Percentiles rank a stretch among this genome's conserved stretches.
phyloP scores from a whole-genome alignment of 2,113 vertebrate genomes.

The Turnix velox region DNA sequence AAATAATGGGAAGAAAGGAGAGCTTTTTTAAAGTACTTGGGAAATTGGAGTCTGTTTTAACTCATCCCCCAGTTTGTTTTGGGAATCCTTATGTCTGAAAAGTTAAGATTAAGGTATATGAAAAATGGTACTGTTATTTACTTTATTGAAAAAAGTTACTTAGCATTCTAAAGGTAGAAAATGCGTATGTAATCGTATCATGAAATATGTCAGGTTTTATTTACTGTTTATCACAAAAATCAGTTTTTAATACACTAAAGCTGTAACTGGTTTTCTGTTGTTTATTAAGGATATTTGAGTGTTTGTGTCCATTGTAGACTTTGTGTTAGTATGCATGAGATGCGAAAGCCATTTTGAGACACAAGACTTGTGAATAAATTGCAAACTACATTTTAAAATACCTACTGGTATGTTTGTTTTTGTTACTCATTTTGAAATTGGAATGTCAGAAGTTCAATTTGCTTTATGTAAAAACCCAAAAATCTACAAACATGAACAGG shows the following conservation, averaged over 20 bases:
- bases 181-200: not conserved
- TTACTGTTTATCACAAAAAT: not conserved
- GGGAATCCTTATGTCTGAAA: not conserved
- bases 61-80: not conserved
- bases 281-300: not conserved
- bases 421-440: not conserved
- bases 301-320: not conserved
- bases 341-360: not conserved
- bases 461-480: not conserved
- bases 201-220: not conserved
- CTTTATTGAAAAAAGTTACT: not conserved
- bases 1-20: not conserved
- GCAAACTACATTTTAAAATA: not conserved
- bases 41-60: constrained; percentile 1
- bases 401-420: not conserved
- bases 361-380: not conserved
- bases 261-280: not conserved
- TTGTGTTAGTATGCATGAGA: not conserved
- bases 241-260: not conserved
- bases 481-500: not conserved
- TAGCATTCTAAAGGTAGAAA: not conserved
- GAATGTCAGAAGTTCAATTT: not conserved
- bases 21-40: not conserved
- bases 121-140: not conserved
- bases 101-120: not conserved